Evolutionary conservation across 2,797 vertebrate species (phyloP).

Genomic region (Brachyrhaphis roseni): DNA sequence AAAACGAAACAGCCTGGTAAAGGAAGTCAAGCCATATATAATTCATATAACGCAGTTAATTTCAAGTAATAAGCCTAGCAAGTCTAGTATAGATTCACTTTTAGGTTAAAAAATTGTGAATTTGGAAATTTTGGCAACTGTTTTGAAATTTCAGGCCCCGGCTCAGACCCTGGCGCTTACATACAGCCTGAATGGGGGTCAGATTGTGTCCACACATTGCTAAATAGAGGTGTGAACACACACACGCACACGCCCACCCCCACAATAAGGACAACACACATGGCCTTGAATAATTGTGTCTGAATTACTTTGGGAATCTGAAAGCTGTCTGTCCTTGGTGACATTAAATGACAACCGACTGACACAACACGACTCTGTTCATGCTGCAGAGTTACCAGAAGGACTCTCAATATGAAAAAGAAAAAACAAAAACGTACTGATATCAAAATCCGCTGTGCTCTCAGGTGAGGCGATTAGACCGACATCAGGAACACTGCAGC

Average conservation of each 20-base stretch:
- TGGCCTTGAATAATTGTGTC: not conserved
- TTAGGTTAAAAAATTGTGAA: not conserved
- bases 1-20: not conserved
- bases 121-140: not conserved
- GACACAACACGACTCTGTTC: not conserved
- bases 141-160: not conserved
- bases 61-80: not conserved
- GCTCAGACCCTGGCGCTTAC: not conserved
- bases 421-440: not conserved
- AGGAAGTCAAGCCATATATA: no score
- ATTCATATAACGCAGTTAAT: not conserved
- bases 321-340: not conserved
- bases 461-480: not conserved
- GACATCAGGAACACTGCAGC: not conserved
- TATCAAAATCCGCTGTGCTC: not conserved
- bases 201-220: not conserved
- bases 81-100: not conserved
- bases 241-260: no score
- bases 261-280: not conserved
- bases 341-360: not conserved
- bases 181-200: not conserved
- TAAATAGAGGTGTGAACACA: not conserved
- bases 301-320: not conserved
- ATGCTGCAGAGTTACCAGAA: not conserved
- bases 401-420: not conserved